phyloP scores from a whole-genome alignment of 2,797 vertebrate genomes.

The Coracias cyanogaster region DNA sequence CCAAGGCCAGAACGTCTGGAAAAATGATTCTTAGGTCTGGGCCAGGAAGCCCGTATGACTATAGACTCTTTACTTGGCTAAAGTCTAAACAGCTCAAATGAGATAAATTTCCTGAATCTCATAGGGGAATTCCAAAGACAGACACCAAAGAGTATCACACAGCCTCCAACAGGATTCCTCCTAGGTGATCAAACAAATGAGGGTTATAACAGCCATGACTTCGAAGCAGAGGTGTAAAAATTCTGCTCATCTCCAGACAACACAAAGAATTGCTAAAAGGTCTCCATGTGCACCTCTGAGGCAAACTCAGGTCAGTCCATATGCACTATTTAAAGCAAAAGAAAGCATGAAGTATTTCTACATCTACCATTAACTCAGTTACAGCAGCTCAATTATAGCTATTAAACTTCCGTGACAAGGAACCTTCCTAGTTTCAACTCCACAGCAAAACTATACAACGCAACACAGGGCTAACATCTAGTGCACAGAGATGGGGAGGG shows the following conservation, averaged over 20 bases:
- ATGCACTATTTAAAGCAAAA: not conserved
- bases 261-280: not conserved
- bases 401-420: not conserved
- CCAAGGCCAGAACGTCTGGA: not conserved
- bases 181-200: not conserved
- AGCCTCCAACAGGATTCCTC: not conserved
- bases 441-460: not conserved
- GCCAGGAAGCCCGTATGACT: not conserved
- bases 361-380: not conserved
- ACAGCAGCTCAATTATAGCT: not conserved
- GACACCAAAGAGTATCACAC: not conserved
- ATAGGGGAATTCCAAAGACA: not conserved
- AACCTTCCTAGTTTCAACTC: not conserved
- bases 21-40: not conserved
- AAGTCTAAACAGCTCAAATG: not conserved
- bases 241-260: not conserved
- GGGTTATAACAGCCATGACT: not conserved
- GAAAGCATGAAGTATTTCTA: not conserved
- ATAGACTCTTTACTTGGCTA: not conserved
- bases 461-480: not conserved
- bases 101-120: not conserved
- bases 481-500: not conserved
- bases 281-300: not conserved
- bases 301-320: not conserved
- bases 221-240: not conserved